Evolutionary conservation across 2,797 vertebrate genomes (phyloP).

Genomic region (Ptychobarbus kaznakovi): DNA sequence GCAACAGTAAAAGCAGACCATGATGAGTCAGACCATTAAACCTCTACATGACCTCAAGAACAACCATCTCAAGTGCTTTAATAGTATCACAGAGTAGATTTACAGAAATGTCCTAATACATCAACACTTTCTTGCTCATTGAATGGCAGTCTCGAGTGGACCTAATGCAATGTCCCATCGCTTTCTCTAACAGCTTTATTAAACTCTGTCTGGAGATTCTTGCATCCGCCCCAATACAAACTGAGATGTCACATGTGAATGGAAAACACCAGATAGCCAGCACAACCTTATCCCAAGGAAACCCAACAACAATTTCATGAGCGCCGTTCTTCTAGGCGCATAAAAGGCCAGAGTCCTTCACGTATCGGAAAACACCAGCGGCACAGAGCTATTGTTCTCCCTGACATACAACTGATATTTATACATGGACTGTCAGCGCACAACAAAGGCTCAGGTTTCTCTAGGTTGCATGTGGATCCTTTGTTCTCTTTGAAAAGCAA

Average conservation of each 20-base stretch:
- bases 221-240: background rate
- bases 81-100: background rate
- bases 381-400: conserved; percentile 29
- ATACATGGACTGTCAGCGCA: conserved; percentile 35
- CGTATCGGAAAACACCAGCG: conserved; percentile 35
- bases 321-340: background rate
- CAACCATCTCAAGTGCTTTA: background rate
- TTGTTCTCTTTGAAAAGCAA: conserved; percentile 29
- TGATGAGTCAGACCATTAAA: conserved; percentile 23
- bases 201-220: background rate
- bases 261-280: background rate
- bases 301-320: conserved; percentile 6
- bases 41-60: background rate
- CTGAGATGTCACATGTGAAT: background rate
- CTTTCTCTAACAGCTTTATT: background rate
- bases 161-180: background rate
- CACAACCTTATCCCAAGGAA: conserved; percentile 4
- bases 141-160: background rate
- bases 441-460: conserved; percentile 53
- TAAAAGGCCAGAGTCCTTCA: conserved; percentile 23
- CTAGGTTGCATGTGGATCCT: conserved; percentile 21
- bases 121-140: background rate
- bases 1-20: background rate
- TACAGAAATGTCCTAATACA: background rate
- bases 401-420: conserved; percentile 45